Conservation (phyloP, 2,113 vertebrate species). For the Proteles cristata region DNA sequence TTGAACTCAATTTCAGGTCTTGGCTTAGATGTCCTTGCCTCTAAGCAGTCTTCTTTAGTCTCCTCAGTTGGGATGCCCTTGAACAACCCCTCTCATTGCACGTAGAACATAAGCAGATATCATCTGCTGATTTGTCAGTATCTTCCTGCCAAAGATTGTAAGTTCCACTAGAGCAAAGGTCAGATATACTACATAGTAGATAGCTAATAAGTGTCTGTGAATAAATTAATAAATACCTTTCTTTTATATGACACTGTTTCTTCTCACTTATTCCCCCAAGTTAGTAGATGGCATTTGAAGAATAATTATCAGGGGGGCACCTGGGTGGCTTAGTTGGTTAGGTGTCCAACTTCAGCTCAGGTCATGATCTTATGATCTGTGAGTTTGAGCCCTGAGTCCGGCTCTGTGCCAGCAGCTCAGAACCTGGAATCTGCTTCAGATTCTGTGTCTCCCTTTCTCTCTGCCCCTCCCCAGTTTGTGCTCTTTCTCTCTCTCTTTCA, state of each 20-base stretch:
- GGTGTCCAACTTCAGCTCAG: no score
- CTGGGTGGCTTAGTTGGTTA: no score
- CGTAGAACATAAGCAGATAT: not conserved
- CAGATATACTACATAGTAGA: not conserved
- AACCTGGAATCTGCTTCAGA: no score
- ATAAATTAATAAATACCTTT: not conserved
- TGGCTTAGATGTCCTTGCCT: not conserved
- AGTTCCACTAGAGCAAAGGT: not conserved
- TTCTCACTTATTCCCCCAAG: not conserved
- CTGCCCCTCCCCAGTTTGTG: no score
- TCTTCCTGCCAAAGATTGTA: not conserved
- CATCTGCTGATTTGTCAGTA: not conserved
- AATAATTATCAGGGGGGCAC: not conserved
- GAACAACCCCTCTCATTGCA: not conserved
- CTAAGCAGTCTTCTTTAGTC: not conserved
- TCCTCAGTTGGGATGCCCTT: not conserved
- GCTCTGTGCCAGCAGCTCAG: no score
- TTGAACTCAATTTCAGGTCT: not conserved
- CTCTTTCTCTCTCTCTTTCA: no score
- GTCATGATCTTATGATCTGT: no score
- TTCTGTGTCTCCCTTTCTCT: no score
- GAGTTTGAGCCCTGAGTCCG: no score
- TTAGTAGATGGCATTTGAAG: not conserved
- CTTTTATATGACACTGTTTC: not conserved
- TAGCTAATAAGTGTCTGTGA: not conserved